These are phyloP conservation scores for Syndactyla subalaris DNA, from an alignment of 2,797 vertebrate species.

Conservation along the genomic window DNA sequence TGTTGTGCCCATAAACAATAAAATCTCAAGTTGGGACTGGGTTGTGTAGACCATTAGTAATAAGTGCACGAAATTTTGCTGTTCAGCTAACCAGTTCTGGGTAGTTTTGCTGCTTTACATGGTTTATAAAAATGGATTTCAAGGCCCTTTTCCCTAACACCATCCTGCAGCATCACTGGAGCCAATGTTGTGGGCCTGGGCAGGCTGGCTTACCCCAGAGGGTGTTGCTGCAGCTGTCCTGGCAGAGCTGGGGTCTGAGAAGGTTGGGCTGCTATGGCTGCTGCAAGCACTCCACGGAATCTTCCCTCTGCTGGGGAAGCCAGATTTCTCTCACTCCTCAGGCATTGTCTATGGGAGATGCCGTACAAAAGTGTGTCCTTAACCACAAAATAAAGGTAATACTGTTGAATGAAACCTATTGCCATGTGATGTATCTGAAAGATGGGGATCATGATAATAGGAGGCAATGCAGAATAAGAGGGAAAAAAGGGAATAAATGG, in stretches of 20 bases:
- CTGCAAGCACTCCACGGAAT: neutral
- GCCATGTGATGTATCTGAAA: fast-evolving
- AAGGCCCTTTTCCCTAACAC: neutral
- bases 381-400: neutral
- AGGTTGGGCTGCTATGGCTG: neutral
- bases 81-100: neutral
- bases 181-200: fast-evolving
- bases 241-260: neutral
- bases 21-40: neutral
- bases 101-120: neutral
- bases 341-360: neutral
- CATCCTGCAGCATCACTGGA: neutral
- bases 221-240: neutral
- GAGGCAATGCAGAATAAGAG: neutral
- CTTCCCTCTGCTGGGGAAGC: neutral
- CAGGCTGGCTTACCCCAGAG: neutral
- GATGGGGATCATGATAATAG: neutral
- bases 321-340: neutral
- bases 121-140: neutral
- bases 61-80: neutral
- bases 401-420: neutral
- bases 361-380: neutral
- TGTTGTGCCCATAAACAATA: conserved; percentile 39
- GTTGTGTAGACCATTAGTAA: neutral
- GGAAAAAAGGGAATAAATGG: neutral